Percentiles rank a stretch among this genome's conserved stretches.
Evolutionary conservation across 1,140 invertebrate genomes (phyloP).

Genomic region (Diuraphis noxia): DNA sequence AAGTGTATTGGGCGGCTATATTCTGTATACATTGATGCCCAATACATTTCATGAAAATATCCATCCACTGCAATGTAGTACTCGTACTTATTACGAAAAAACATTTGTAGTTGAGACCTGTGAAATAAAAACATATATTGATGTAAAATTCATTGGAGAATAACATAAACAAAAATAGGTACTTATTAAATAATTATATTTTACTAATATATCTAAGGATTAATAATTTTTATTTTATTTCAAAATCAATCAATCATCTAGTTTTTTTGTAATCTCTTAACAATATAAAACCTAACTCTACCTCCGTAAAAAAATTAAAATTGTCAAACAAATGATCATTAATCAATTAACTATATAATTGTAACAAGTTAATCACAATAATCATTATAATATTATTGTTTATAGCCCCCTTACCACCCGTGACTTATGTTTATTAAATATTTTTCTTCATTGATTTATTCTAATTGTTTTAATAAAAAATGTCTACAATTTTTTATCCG

Average conservation of each 20-base stretch:
- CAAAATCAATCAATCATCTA: background rate
- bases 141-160: background rate
- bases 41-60: background rate
- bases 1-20: constrained; percentile 46
- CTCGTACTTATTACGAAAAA: background rate
- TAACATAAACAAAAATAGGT: background rate
- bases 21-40: constrained; percentile 18
- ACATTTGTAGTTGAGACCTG: background rate
- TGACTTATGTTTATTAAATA: too few species aligned
- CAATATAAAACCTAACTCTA: background rate
- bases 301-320: background rate
- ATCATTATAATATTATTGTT: too few species aligned
- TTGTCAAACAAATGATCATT: background rate
- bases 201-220: background rate
- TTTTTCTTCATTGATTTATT: too few species aligned
- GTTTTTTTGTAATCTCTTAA: too few species aligned
- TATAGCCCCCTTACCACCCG: too few species aligned
- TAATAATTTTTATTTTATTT: background rate
- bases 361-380: background rate
- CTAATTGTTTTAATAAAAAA: too few species aligned
- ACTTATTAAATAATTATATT: background rate
- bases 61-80: background rate
- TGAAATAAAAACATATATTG: background rate
- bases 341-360: background rate
- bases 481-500: too few species aligned